A percentile compares a stretch with the other conserved stretches of the same genome.
These are phyloP conservation scores for Leptocoma aspasia DNA, from an alignment of 2,113 vertebrate species.

Conservation along the genomic window DNA sequence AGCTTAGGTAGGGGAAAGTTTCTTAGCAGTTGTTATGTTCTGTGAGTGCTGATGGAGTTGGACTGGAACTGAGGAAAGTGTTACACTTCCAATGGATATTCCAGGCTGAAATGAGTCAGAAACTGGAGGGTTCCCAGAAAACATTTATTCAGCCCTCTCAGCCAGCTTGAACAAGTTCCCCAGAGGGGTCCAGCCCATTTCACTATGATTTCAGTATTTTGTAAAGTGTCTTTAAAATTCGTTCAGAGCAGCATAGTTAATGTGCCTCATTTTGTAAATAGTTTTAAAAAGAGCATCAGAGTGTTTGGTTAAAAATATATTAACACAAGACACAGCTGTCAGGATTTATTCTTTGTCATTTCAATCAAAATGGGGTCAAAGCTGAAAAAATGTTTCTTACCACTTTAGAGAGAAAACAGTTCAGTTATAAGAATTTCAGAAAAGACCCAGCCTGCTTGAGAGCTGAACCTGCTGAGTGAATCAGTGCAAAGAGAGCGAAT, in stretches of 20 bases:
- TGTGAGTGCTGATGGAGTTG: not conserved
- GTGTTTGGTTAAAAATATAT: not conserved
- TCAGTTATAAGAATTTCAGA: not conserved
- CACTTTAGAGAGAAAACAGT: not conserved
- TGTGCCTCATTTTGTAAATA: not conserved
- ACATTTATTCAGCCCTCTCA: not conserved
- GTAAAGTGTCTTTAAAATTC: not conserved
- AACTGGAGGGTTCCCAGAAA: not conserved
- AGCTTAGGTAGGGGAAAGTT: not conserved
- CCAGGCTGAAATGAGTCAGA: conserved; percentile 52
- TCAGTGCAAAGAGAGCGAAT: no score
- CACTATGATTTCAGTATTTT: not conserved
- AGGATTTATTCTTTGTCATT: not conserved
- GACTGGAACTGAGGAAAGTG: not conserved
- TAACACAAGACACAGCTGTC: not conserved
- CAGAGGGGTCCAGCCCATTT: not conserved
- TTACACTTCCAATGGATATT: not conserved
- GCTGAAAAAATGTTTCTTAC: not conserved
- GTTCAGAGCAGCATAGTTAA: not conserved
- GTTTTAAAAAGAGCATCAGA: not conserved
- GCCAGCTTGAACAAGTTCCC: not conserved
- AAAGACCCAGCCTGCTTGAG: not conserved
- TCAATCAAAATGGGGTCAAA: not conserved
- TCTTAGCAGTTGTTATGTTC: not conserved
- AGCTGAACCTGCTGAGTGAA: not conserved